Evolutionary conservation across 1,140 invertebrate species (phyloP).

Genomic region (Lordiphosa clarofinis): DNA sequence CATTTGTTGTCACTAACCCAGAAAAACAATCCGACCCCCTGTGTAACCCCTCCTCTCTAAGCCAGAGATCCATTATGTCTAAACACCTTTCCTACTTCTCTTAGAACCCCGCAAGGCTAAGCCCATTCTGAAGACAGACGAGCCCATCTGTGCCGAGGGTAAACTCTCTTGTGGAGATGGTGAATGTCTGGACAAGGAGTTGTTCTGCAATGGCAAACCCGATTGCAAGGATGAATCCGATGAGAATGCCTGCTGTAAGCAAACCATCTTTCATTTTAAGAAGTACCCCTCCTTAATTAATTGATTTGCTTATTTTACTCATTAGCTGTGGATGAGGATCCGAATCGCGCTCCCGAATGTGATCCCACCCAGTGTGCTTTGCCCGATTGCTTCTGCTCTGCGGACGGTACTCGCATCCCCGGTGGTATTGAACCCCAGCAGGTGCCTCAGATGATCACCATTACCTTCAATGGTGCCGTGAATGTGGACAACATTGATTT

Average conservation of each 20-base stretch:
- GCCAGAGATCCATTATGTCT: no score
- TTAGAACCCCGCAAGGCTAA: slow-evolving; percentile 92
- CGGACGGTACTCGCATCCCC: slow-evolving; percentile 94
- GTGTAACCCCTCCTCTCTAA: not conserved
- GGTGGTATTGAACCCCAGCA: slow-evolving; percentile 89
- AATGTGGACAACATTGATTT: slow-evolving; percentile 96
- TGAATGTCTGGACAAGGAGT: slow-evolving; percentile 92
- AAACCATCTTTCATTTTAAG: not conserved
- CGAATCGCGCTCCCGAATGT: slow-evolving; percentile 93
- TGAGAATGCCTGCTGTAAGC: slow-evolving; percentile 96
- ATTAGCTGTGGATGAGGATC: slow-evolving; percentile 91
- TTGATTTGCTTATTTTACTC: not conserved
- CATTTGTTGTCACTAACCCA: slow-evolving; percentile 63
- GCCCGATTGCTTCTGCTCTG: slow-evolving; percentile 96
- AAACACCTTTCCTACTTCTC: not conserved
- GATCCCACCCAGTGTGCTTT: slow-evolving; percentile 92
- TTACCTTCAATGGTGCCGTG: slow-evolving; percentile 96
- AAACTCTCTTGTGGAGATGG: slow-evolving; percentile 94
- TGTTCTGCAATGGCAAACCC: slow-evolving; percentile 95
- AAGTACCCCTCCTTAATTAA: not conserved
- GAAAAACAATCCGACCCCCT: slow-evolving; percentile 9
- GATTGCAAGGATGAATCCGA: slow-evolving; percentile 97
- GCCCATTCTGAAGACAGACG: slow-evolving; percentile 93
- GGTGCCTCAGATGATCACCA: slow-evolving; percentile 96
- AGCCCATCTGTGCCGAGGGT: slow-evolving; percentile 92